These are phyloP conservation scores for Lipotes vexillifer DNA, from an alignment of 2,113 vertebrate species.

Conservation along the genomic window DNA sequence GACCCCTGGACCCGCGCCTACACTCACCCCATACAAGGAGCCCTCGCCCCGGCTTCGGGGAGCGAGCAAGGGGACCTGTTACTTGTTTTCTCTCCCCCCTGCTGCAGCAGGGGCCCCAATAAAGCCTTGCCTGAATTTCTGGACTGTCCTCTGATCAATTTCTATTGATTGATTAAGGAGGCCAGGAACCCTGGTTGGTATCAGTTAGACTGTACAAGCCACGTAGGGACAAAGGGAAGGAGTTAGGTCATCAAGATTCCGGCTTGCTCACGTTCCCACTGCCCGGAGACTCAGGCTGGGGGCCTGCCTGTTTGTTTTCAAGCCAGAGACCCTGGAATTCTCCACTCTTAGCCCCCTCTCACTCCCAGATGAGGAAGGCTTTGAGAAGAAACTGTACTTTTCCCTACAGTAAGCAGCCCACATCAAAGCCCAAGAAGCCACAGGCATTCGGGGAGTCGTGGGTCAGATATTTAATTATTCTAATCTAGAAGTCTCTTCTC, in stretches of 20 bases:
- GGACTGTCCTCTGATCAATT: not conserved
- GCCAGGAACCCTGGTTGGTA: not conserved
- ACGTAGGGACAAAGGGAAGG: not conserved
- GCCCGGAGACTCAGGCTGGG: not conserved
- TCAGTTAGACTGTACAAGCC: fast-evolving
- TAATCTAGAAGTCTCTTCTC: constrained; percentile 74
- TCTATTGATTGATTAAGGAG: not conserved
- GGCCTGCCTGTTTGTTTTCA: constrained; percentile 3
- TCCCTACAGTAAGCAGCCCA: constrained; percentile 69
- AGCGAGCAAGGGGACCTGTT: too few relatives aligned
- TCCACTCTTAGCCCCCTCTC: not conserved
- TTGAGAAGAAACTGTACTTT: constrained; percentile 61
- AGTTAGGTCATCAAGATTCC: not conserved
- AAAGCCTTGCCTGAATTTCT: not conserved
- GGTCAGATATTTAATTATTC: constrained; percentile 82
- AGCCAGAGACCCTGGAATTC: constrained; percentile 37
- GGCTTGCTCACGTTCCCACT: not conserved
- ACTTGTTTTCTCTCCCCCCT: too few relatives aligned
- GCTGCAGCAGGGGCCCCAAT: too few relatives aligned
- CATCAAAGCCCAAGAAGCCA: constrained; percentile 73
- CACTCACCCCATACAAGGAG: too few relatives aligned
- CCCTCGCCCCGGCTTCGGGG: too few relatives aligned
- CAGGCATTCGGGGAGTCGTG: constrained; percentile 76
- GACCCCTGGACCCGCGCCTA: too few relatives aligned
- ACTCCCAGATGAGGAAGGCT: not conserved